Evolutionary conservation across 2,888 invertebrate species (phyloP).

Genomic region (Eumerus sabulonum): DNA sequence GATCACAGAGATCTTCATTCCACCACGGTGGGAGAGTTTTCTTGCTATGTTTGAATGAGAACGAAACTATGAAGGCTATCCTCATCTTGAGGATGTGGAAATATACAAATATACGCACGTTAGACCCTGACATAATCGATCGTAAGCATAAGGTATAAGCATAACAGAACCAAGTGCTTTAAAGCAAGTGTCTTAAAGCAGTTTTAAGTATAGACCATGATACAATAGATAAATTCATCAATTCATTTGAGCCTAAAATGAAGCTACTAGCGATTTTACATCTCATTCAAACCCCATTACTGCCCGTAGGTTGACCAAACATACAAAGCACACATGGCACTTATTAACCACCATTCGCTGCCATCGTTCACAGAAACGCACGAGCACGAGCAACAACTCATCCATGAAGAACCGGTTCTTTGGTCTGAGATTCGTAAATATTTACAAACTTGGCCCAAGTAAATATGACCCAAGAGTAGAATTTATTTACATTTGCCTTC

Average conservation of each 20-base stretch:
- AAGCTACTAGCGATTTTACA: constrained; percentile 30
- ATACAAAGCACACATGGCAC: constrained; percentile 39
- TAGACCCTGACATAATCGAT: no score
- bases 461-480: constrained; percentile 73
- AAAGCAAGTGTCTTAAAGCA: no score
- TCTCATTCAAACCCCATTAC: constrained; percentile 26
- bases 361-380: constrained; percentile 24
- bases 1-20: no score
- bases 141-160: no score
- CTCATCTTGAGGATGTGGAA: no score
- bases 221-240: constrained; percentile 38
- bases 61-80: no score
- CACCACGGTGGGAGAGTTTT: no score
- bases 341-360: constrained; percentile 11
- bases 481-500: constrained; percentile 73
- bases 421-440: constrained; percentile 70
- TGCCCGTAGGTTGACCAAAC: constrained; percentile 28
- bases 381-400: constrained; percentile 30
- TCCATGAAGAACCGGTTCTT: constrained; percentile 52
- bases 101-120: no score
- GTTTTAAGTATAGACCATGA: no score
- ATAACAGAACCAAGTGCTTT: no score
- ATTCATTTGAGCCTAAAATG: constrained; percentile 50
- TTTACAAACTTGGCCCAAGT: constrained; percentile 72
- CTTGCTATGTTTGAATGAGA: no score